Base-by-base conservation (phyloP, 2,113 vertebrate genomes). In the Psettodes erumei region DNA sequence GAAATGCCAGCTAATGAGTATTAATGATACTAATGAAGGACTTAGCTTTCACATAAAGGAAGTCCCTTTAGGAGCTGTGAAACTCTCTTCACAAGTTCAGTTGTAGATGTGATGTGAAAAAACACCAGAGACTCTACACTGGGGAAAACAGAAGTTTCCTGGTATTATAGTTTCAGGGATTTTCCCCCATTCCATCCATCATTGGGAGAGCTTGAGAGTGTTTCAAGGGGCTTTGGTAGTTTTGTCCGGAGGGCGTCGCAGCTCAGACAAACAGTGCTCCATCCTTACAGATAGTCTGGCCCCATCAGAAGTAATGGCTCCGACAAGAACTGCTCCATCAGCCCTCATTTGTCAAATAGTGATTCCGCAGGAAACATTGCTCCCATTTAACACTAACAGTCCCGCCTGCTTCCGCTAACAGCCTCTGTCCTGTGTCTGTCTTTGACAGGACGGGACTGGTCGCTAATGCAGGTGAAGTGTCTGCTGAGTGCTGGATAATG, bases 321-420 rank as follows among this genome's bases (percentile, higher is more conserved):
- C 16, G 45, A 62, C 58, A 77, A 84, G 68, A 85, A 63, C 65
- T 74, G 77, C 65, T 83, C 80, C 82, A 83, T 90, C 82, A 86
- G 64, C 79, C 47, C 59, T 76, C 45, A 50, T 82, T 81, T 78
- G 72, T 89, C 80, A 88, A 76, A 77, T n/a, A 3, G 42, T 67
- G 59, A 83, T 82, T 84, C 88, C 50, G 50, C 75, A 83, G 71
- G 86, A 91, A 87, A 79, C 71, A 12, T 8, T 48, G 78, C 73
- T 81, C 64, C 67, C 35, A 76, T 86, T 89, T 83, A 90, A 89
- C 82, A 84, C 76, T 80, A 86, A 89, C 76, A 89, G 76, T 78
- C 60, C 0, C 11, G 54, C 60, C 15, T 1, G 73, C 77, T 87
- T 85, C 86, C 84, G 64, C 78, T 68, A 78, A 85, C 70, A 79